phyloP scores from a whole-genome alignment of 2,888 invertebrate genomes.

The Lordiphosa andalusiaca region DNA sequence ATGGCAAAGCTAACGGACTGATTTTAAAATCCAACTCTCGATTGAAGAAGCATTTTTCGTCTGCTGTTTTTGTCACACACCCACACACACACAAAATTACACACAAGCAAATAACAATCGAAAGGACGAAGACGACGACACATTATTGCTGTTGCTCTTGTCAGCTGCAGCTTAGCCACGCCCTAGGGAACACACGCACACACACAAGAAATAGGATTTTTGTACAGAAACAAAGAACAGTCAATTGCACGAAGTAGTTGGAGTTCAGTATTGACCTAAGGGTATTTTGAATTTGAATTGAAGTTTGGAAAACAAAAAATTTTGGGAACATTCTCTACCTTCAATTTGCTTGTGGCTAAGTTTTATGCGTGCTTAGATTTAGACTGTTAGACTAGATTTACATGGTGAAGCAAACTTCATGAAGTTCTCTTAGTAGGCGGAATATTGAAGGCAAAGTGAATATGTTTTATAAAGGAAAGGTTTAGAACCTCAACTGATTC shows the following conservation, averaged over 20 bases:
- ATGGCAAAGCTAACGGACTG: neutral
- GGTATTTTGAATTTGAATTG: too few relatives aligned
- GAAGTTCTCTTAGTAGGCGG: too few relatives aligned
- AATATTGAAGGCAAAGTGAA: too few relatives aligned
- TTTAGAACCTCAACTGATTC: too few relatives aligned
- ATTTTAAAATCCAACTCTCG: constrained; percentile 9
- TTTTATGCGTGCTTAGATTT: too few relatives aligned
- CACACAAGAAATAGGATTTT: constrained; percentile 12
- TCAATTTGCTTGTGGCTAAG: too few relatives aligned
- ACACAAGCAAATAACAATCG: constrained; percentile 10
- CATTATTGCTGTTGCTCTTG: constrained; percentile 17
- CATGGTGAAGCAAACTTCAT: too few relatives aligned
- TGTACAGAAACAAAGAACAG: neutral
- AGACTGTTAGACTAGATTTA: too few relatives aligned
- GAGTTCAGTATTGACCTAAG: neutral
- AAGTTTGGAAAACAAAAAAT: too few relatives aligned
- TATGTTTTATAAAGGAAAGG: too few relatives aligned
- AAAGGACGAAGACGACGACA: constrained; percentile 20
- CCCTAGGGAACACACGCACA: constrained; percentile 6
- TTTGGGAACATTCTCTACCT: too few relatives aligned
- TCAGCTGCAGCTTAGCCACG: constrained; percentile 35
- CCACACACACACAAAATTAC: too few relatives aligned
- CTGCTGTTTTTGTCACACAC: constrained; percentile 13
- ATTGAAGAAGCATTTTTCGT: constrained; percentile 4
- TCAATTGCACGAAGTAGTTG: neutral